A percentile compares a stretch with the other conserved stretches of the same genome.
Evolutionary conservation across 1,140 invertebrate species (phyloP).

Genomic region (Heliconius congener): DNA sequence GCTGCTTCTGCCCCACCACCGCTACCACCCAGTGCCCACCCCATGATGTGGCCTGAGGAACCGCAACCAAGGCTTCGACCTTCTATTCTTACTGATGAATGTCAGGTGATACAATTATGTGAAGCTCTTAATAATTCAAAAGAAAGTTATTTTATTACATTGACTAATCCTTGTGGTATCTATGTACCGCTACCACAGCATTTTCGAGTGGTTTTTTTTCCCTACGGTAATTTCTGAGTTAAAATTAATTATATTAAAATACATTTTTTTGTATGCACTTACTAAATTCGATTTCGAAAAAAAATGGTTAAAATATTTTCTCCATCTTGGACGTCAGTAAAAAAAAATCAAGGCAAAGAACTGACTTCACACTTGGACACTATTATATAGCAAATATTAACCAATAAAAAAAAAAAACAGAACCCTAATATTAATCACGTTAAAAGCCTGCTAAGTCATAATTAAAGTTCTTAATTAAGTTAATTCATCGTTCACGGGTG

Average conservation of each 20-base stretch:
- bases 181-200: too few species aligned
- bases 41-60: conserved; percentile 65
- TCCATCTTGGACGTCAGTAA: too few species aligned
- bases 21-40: conserved; percentile 55
- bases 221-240: too few species aligned
- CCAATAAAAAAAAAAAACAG: background rate
- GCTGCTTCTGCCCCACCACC: conserved; percentile 58
- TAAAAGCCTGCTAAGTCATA: background rate
- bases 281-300: too few species aligned
- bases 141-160: background rate
- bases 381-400: background rate
- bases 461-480: conserved; percentile 13
- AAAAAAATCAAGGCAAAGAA: too few species aligned
- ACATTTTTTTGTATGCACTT: too few species aligned
- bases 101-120: conserved; percentile 49
- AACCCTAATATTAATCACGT: background rate
- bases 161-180: too few species aligned
- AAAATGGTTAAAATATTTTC: too few species aligned
- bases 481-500: conserved; percentile 16
- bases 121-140: background rate
- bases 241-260: too few species aligned
- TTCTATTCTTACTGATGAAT: conserved; percentile 60
- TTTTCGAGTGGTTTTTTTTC: too few species aligned
- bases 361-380: background rate
- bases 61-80: conserved; percentile 53